These are phyloP conservation scores for Ctenopoma kingsleyae DNA, from an alignment of 2,797 vertebrate species.

Conservation along the genomic window DNA sequence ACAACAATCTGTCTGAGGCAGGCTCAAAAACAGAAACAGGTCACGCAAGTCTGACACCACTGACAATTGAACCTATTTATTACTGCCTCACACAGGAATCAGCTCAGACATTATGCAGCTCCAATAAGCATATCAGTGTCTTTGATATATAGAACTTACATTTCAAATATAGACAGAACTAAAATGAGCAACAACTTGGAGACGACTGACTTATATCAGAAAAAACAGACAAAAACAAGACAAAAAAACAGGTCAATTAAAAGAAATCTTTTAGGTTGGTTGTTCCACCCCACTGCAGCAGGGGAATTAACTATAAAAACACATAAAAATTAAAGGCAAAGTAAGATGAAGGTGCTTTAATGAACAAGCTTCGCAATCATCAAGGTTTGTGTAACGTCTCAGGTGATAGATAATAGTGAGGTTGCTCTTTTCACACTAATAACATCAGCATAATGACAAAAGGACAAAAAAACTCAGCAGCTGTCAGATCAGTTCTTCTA, in stretches of 20 bases:
- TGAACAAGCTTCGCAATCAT: constrained; percentile 13
- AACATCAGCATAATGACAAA: constrained; percentile 5
- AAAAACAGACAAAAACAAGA: constrained; percentile 10
- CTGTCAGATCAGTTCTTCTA: constrained; percentile 26
- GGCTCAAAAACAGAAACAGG: constrained; percentile 23
- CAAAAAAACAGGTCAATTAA: no score
- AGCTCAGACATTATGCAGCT: constrained; percentile 5
- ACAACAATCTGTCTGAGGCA: constrained; percentile 10
- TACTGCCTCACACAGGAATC: constrained; percentile 1
- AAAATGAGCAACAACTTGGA: constrained; percentile 11
- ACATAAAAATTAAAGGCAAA: not conserved
- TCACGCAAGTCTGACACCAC: constrained; percentile 1
- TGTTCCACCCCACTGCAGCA: no score
- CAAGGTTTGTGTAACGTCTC: constrained; percentile 4
- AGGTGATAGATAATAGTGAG: constrained; percentile 2
- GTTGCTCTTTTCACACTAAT: constrained; percentile 20
- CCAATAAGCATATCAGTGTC: constrained; percentile 10
- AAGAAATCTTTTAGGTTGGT: no score
- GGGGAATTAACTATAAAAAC: no score
- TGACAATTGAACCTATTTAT: constrained; percentile 31
- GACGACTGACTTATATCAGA: constrained; percentile 9
- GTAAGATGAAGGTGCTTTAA: not conserved
- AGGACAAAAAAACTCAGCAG: not conserved
- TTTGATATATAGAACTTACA: constrained; percentile 10
- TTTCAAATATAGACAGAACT: constrained; percentile 15